A percentile compares a stretch with the other conserved stretches of the same genome.
Evolutionary conservation across 2,797 vertebrate species (phyloP).

Genomic region (Lepidocolaptes lacrymiger): DNA sequence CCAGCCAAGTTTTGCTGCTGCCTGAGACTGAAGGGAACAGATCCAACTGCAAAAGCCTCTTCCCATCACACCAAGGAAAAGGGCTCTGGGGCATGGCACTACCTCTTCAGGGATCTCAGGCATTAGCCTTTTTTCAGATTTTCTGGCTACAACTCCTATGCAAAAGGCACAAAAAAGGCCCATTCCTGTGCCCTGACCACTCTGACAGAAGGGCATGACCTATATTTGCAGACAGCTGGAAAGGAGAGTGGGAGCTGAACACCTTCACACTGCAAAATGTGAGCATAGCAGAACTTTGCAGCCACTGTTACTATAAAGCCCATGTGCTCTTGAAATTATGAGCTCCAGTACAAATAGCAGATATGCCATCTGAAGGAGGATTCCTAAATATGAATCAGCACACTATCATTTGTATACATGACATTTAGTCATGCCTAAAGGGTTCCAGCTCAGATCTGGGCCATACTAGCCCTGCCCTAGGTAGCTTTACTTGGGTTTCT

Average conservation of each 20-base stretch:
- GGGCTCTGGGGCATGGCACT: not conserved
- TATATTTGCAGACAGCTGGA: not conserved
- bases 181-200: too few relatives aligned
- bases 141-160: not conserved
- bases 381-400: not conserved
- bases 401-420: fast-evolving
- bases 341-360: not conserved
- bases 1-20: not conserved
- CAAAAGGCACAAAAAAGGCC: not conserved
- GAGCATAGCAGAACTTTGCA: not conserved
- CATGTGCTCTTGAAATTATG: not conserved
- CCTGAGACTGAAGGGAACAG: not conserved
- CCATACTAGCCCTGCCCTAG: not conserved
- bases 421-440: not conserved
- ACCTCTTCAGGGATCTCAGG: not conserved
- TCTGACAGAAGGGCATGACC: not conserved
- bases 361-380: not conserved
- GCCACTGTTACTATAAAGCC: not conserved
- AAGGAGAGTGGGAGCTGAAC: not conserved
- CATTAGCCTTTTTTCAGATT: not conserved
- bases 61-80: not conserved
- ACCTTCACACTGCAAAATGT: fast-evolving
- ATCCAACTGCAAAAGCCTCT: not conserved
- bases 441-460: not conserved
- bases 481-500: not conserved